Evolutionary conservation across 2,113 vertebrate genomes (phyloP), one percentile per base, ranked within the genome.

Genomic region (Piaya cayana): DNA sequence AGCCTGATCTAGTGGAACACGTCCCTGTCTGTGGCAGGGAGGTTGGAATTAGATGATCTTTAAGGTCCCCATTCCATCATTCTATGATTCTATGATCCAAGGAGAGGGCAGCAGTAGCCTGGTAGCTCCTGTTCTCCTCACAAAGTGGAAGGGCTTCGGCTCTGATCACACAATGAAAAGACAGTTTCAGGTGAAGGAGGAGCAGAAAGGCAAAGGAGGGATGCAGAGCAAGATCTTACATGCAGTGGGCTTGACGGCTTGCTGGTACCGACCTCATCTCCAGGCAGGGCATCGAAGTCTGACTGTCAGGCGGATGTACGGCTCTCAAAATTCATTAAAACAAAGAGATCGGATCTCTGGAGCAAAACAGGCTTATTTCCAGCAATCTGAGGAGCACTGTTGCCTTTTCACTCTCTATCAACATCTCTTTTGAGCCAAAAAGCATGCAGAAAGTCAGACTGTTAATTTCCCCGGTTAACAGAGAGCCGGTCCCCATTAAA

Each of bases 361-460:
- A 79, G 71, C 62, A 52, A 11, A 45, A 13, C 16, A n/a, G 4
- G 39, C 5, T 69, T 72, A 82, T 49, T 72, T 45, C 23, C 74
- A 58, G 70, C 42, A 19, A 0, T 1, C 32, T 2, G 11, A 34
- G 80, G 58, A 79, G 3, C 34, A 36, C 0, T 0, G 7, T 14
- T 78, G 55, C n/a, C 74, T 32, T 15, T 32, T 15, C 90, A 55
- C 60, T 19, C 76, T 43, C 50, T 26, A 6, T 58, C 81, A 77
- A 26, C 74, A 8, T 6, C 53, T 39, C 65, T 82, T 22, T 6
- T 18, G 78, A 45, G 22, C 1, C 37, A 13, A 10, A 69, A 67
- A 45, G 74, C 36, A 8, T 0, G 21, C 45, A 67, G 15, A 22
- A 10, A 45, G 36, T 37, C 65, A 55, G 30, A 0, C 27, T 58